Conservation (phyloP, 1,140 invertebrate species). For the Tyrophagus putrescentiae region DNA sequence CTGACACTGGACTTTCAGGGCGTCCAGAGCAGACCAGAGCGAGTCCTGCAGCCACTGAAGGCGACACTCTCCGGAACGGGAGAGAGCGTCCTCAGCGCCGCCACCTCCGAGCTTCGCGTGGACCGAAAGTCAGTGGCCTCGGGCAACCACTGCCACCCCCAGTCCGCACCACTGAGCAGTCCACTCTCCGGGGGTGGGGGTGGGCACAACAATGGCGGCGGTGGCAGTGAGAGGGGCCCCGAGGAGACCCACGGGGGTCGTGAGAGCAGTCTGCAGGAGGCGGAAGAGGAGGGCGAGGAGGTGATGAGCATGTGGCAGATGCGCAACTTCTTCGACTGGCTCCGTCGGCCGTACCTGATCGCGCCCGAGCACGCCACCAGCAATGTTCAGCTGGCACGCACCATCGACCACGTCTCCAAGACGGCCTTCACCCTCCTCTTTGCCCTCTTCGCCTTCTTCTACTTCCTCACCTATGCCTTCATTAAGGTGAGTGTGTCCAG, state of each 20-base stretch:
- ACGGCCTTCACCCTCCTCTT: conserved; percentile 81
- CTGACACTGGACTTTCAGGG: not conserved
- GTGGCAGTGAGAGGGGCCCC: no score
- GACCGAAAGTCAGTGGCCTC: no score
- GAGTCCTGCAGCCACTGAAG: no score
- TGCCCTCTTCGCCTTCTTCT: conserved; percentile 65
- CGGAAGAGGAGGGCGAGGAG: not conserved
- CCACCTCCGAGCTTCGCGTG: no score
- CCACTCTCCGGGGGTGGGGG: no score
- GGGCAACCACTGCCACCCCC: no score
- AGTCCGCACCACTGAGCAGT: no score
- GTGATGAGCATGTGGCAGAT: not conserved
- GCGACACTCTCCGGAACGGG: not conserved
- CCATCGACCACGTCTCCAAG: conserved; percentile 75
- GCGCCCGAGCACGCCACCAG: conserved; percentile 69
- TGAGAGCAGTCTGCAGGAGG: not conserved
- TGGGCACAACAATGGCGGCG: no score
- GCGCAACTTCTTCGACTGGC: conserved; percentile 26
- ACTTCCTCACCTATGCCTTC: conserved; percentile 19
- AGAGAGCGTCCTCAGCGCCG: no score
- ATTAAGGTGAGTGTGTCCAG: no score
- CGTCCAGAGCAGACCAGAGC: not conserved
- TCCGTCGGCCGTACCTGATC: conserved; percentile 31
- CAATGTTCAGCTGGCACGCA: conserved; percentile 46
- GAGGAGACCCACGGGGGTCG: no score